Percentiles rank a stretch among this genome's conserved stretches.
These are phyloP conservation scores for Bothrops jararaca DNA, from an alignment of 2,113 vertebrate species.

Conservation along the genomic window DNA sequence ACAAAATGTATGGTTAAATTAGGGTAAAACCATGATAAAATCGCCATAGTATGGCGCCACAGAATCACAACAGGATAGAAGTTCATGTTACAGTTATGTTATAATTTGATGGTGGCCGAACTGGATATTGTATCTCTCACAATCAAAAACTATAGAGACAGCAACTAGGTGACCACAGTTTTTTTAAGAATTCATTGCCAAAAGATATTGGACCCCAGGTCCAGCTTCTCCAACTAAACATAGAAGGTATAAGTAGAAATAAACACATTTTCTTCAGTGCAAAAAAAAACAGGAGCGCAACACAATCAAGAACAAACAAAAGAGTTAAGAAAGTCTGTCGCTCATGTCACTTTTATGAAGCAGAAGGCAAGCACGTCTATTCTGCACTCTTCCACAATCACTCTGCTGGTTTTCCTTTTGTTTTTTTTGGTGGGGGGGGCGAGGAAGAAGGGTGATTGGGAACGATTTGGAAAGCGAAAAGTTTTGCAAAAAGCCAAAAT, in stretches of 20 bases:
- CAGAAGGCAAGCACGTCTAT: background rate
- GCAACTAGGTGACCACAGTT: background rate
- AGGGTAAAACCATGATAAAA: no score
- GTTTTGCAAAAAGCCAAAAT: constrained; percentile 24
- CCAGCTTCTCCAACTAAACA: background rate
- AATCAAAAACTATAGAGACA: background rate
- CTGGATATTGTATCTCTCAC: background rate
- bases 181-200: background rate
- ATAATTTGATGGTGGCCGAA: no score
- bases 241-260: background rate
- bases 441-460: background rate
- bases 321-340: background rate
- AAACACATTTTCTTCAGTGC: background rate
- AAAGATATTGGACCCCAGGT: background rate
- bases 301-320: background rate
- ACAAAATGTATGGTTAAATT: no score
- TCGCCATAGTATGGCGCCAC: no score
- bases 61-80: no score
- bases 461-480: background rate
- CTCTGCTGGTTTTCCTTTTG: background rate
- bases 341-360: background rate
- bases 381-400: background rate
- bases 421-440: background rate
- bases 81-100: no score
- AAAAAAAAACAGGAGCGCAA: background rate